These are phyloP conservation scores for Rhizomys pruinosus DNA, from an alignment of 2,113 vertebrate species.

Conservation along the genomic window DNA sequence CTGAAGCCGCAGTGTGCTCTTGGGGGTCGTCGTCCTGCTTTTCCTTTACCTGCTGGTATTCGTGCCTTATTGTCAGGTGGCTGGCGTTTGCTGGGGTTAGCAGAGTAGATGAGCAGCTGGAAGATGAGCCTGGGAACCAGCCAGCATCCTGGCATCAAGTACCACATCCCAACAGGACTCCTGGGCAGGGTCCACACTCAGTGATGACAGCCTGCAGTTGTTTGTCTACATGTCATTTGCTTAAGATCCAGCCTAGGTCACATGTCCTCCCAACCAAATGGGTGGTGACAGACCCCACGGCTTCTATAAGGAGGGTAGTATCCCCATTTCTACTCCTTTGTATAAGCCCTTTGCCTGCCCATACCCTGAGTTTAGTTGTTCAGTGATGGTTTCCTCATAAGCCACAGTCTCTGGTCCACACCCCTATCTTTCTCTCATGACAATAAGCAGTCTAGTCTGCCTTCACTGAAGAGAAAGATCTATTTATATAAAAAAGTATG, in stretches of 20 bases:
- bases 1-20: neutral
- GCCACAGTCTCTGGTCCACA: neutral
- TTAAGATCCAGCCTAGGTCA: neutral
- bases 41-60: neutral
- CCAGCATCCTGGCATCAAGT: no score
- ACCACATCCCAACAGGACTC: no score
- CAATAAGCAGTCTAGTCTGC: neutral
- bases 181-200: neutral
- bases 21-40: accelerated
- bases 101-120: no score
- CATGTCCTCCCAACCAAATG: neutral
- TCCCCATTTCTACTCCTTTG: neutral
- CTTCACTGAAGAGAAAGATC: neutral
- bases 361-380: neutral
- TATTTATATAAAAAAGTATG: neutral
- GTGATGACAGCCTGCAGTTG: no score
- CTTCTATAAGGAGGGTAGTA: neutral
- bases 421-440: neutral
- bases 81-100: neutral
- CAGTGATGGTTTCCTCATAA: no score
- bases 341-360: neutral
- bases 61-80: neutral
- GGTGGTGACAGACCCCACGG: neutral
- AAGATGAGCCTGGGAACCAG: neutral
- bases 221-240: no score